Conservation (phyloP, 2,888 invertebrate genomes). For the Synanthedon myopaeformis region DNA sequence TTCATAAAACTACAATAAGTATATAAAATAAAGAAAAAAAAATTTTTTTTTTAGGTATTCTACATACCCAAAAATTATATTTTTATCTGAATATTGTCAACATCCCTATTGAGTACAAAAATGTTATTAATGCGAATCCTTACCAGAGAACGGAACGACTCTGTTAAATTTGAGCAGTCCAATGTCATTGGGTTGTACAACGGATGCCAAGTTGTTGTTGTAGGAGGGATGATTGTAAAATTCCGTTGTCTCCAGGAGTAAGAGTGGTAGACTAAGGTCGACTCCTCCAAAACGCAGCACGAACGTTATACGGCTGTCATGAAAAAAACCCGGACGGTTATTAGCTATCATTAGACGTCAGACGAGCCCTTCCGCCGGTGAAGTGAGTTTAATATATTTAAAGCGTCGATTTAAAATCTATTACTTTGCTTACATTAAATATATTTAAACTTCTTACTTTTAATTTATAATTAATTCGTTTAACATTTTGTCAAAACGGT, state of each 20-base stretch:
- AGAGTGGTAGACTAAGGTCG: constrained; percentile 25
- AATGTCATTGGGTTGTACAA: constrained; percentile 43
- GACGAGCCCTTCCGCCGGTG: too few species aligned
- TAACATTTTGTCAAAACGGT: too few species aligned
- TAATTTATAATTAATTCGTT: too few species aligned
- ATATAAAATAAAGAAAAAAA: too few species aligned
- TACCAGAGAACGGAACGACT: constrained; percentile 19
- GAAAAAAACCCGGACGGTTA: background rate
- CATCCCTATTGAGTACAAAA: too few species aligned
- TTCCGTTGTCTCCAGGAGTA: constrained; percentile 33
- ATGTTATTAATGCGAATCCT: background rate
- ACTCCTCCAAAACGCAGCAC: constrained; percentile 33
- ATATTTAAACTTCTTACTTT: too few species aligned
- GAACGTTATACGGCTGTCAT: constrained; percentile 25
- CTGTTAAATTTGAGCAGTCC: constrained; percentile 29
- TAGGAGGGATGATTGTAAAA: constrained; percentile 38
- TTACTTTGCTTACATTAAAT: too few species aligned
- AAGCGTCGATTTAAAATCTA: too few species aligned
- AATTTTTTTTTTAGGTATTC: too few species aligned
- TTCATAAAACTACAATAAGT: too few species aligned
- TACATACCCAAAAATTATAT: too few species aligned
- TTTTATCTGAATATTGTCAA: background rate
- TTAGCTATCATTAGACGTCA: background rate
- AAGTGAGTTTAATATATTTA: too few species aligned
- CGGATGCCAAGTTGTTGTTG: constrained; percentile 14